Evolutionary conservation across 2,888 invertebrate species (phyloP), one percentile per base, ranked within the genome.

Genomic region (Bruchidius siliquastri): DNA sequence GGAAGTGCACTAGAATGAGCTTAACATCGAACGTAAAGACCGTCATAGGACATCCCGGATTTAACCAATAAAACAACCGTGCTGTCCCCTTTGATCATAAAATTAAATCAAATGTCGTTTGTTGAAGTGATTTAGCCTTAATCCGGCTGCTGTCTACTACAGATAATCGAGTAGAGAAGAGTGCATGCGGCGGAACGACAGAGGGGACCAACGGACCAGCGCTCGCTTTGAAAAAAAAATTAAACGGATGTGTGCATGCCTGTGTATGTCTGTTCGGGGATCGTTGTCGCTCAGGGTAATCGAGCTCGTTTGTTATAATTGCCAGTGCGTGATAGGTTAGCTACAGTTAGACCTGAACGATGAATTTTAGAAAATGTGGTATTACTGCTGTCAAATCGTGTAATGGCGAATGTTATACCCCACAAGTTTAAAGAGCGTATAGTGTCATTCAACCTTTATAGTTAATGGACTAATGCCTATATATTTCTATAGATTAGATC

Each of bases 91-190:
- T 77, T 78, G 78, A 78, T 76, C 74, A 72, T 67, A 75, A 76
- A 78, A 79, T 79, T 79, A 79, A 78, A 77, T 77, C 77, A 76
- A 78, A 77, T 77, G 78, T 76, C 76, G 79, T 79, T 78, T 79
- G 78, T 76, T 75, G 73, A 73, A 77, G 78, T 76, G 77, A 76
- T 77, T 77, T 76, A 77, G 71, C 74, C 75, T 69, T 75, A 79
- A 79, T 79, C 77, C 72, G 68, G 10, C 68, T 68, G 10, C 68
- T 68, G 22, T 68, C 49, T 49, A 49, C 6, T 18, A 49, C 49
- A 49, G 49, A 49, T 49, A 49, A 49, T 49, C 49, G 49, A 49
- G 49, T 49, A 49, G 49, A 49, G 49, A 13, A 49, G 49, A 49
- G 49, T 49, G 49, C 49, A 49, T 18, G 49, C 49, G 8, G 49